These are phyloP conservation scores for Menura novaehollandiae DNA, from an alignment of 2,113 vertebrate genomes.

Conservation along the genomic window DNA sequence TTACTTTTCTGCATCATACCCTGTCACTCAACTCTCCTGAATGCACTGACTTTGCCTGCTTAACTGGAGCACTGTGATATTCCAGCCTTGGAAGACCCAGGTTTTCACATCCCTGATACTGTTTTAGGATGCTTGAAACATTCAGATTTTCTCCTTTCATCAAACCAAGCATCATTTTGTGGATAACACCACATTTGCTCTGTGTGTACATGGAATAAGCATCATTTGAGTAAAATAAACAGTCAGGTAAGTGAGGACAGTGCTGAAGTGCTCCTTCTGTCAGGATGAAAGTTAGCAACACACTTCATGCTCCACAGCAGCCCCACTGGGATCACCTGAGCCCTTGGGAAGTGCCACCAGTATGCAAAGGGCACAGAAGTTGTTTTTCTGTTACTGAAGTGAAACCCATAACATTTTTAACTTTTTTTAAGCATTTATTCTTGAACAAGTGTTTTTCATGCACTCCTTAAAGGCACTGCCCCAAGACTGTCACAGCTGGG, in stretches of 20 bases:
- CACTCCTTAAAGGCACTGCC: not conserved
- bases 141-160: not conserved
- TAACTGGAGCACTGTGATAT: not conserved
- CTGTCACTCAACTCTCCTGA: not conserved
- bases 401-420: not conserved
- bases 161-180: not conserved
- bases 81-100: not conserved
- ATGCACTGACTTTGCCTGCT: not conserved
- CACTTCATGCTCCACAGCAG: not conserved
- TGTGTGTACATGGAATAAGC: not conserved
- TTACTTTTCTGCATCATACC: not conserved
- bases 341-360: not conserved
- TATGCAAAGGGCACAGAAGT: not conserved
- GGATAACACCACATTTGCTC: not conserved
- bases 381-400: not conserved
- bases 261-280: constrained; percentile 25
- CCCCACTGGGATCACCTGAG: not conserved
- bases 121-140: not conserved
- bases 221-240: not conserved
- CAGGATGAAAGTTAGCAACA: not conserved
- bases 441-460: not conserved
- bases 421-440: not conserved
- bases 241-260: not conserved
- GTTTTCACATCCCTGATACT: not conserved
- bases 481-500: not conserved